Base-by-base conservation (phyloP, 2,888 invertebrate species). In the Tillus elongatus region DNA sequence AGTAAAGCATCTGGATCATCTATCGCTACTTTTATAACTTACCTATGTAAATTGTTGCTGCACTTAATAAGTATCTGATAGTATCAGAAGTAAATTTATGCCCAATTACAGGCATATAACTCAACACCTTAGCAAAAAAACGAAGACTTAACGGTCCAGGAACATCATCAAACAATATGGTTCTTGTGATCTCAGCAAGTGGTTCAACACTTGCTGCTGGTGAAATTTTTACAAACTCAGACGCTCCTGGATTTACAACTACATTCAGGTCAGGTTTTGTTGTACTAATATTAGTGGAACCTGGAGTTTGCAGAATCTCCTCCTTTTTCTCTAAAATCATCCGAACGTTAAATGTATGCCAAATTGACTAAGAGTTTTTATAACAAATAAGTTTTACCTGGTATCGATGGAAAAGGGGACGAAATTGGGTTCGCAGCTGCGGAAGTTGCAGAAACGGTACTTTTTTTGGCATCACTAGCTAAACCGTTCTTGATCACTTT, bases 61-160 rank as follows among this genome's bases (percentile, higher is more conserved):
- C 30, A 29, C 30, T n/a, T 8, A 29, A 9, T 4, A 29, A 6
- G 12, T 29, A 11, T 4, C 30, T 11, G 11, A 29, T 10, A 8
- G 6, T 6, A 9, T 29, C n/a, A 10, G 30, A n/a, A 4, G 12
- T 9, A 10, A 11, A 11, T 8, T n/a, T n/a, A 29, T 11, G 12
- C 11, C 6, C 11, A 10, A 29, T 29, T 19, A n/a, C 30, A 6
- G 12, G 12, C 11, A 29, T 4, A 29, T 8, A 29, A 9, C 30
- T 29, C n/a, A 29, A 29, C 6, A 29, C 6, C 11, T 29, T 29
- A 8, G n/a, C 12, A 29, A 29, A 29, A n/a, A n/a, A 19, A 6
- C 6, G 6, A 6, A 19, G n/a, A 19, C 24, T 19, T 19, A 19
- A n/a, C 6, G 24, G 24, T 19, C 24, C 24, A n/a, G 24, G 24